These are phyloP conservation scores for Drosophila mojavensis DNA, from an alignment of 1,140 invertebrate species.

Conservation along the genomic window DNA sequence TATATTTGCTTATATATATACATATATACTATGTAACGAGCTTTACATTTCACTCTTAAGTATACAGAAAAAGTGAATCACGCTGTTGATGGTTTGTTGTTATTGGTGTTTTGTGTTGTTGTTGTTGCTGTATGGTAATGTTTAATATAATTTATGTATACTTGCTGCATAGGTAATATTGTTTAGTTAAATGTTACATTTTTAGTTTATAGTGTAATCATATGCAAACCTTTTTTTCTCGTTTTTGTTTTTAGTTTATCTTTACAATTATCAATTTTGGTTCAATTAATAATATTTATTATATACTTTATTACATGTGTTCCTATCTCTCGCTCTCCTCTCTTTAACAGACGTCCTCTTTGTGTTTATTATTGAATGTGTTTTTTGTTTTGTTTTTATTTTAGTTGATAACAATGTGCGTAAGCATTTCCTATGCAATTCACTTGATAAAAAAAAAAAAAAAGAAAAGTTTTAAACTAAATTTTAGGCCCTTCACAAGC, in stretches of 20 bases:
- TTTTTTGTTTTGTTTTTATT: constrained; percentile 28
- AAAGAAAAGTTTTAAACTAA: constrained; percentile 23
- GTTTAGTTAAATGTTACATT: constrained; percentile 61
- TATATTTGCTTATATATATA: no score
- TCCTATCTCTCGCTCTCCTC: constrained; percentile 15
- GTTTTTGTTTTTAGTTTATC: constrained; percentile 30
- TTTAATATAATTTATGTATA: constrained; percentile 68
- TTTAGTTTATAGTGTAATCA: constrained; percentile 70
- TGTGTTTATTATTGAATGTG: constrained; percentile 18
- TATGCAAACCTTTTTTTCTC: constrained; percentile 62
- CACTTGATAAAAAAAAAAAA: constrained; percentile 30
- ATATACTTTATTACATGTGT: constrained; percentile 45
- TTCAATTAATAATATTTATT: constrained; percentile 65
- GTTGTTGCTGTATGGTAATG: constrained; percentile 60
- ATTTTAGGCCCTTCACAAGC: constrained; percentile 43
- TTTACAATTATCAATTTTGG: constrained; percentile 79
- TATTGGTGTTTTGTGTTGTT: constrained; percentile 34
- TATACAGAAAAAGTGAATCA: constrained; percentile 49
- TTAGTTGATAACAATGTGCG: constrained; percentile 52
- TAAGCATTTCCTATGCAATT: constrained; percentile 47
- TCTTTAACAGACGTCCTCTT: constrained; percentile 43
- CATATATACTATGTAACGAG: constrained; percentile 41
- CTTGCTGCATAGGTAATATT: constrained; percentile 61
- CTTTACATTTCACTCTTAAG: constrained; percentile 56
- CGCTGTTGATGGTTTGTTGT: constrained; percentile 6